Evolutionary conservation across 1,140 invertebrate species (phyloP), one percentile per base, ranked within the genome.

Genomic region (Carposina sasakii): DNA sequence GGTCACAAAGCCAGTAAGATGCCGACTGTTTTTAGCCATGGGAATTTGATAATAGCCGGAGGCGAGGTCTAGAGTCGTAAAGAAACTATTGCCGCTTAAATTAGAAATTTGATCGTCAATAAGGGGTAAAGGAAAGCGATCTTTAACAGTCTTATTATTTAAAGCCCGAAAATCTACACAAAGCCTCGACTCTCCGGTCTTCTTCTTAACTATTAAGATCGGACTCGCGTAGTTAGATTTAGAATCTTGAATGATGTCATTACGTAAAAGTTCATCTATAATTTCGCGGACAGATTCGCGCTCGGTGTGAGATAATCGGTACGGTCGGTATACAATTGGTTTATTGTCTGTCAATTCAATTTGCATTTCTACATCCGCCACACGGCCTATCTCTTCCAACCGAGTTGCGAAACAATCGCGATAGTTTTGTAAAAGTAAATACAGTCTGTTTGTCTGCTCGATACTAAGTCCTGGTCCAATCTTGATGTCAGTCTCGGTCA

Each of bases 101-200:
- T 49, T 22, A 48, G 82, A 67, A 6, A 89, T 54, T n/a, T 58
- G 60, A 22, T 86, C 81, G 15, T 84, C 74, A 12, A 87, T 85
- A 3, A 71, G 33, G 1, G 86, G 87, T 4, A 89, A 42, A 0
- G 87, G 87, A 53, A 20, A 45, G 21, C 23, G 45, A 48, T 87
- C 82, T 23, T 57, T 60, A 2, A 60, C 54, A 0, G 81, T 86
- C 1, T 77, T 52, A 1, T 39, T 28, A 62, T 88, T 89, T 3
- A 89, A 44, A 16, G 45, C 26, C n/a, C 76, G 40, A 52, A 70
- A 89, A 52, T 84, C 71, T 0, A 69, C 48, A 20, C 56, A 63
- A 31, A 82, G 50, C 13, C 60, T 12, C 41, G 50, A 16, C 12
- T 64, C 47, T 0, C 61, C 58, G 23, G 51, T 51, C 21, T 60